Evolutionary conservation across 2,888 invertebrate species (phyloP).

Genomic region (Eupithecia insigniata): DNA sequence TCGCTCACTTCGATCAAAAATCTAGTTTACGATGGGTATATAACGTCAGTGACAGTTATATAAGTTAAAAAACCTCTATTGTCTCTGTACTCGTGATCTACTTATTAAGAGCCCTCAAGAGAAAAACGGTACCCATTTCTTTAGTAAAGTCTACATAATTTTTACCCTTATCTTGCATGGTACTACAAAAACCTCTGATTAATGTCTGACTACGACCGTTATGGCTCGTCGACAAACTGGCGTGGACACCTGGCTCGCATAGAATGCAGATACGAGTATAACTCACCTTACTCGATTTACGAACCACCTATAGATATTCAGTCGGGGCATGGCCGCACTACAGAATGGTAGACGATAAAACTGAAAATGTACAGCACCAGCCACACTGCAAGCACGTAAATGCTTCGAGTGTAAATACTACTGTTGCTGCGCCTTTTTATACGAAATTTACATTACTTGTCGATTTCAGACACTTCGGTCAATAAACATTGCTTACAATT

Average conservation of each 20-base stretch:
- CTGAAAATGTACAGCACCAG: too few relatives aligned
- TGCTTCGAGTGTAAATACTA: too few relatives aligned
- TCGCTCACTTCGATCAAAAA: too few relatives aligned
- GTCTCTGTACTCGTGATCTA: neutral
- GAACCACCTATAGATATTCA: slow-evolving; percentile 19
- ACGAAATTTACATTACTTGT: too few relatives aligned
- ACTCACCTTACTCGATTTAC: slow-evolving; percentile 15
- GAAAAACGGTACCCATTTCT: neutral
- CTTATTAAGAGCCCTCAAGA: neutral
- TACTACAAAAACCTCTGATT: neutral
- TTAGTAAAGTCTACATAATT: neutral
- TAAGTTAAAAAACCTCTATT: neutral
- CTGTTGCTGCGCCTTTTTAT: too few relatives aligned
- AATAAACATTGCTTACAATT: too few relatives aligned
- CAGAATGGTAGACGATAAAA: neutral
- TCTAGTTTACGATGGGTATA: too few relatives aligned
- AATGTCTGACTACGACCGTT: slow-evolving; percentile 37
- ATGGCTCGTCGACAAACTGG: slow-evolving; percentile 68
- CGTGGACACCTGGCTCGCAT: slow-evolving; percentile 57
- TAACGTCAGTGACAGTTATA: too few relatives aligned
- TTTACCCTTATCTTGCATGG: neutral
- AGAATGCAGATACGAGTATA: slow-evolving; percentile 23
- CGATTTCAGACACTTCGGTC: too few relatives aligned
- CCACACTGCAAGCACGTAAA: too few relatives aligned
- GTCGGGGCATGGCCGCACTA: neutral